Evolutionary conservation across 1,140 invertebrate species (phyloP).

Genomic region (Cepaea nemoralis): DNA sequence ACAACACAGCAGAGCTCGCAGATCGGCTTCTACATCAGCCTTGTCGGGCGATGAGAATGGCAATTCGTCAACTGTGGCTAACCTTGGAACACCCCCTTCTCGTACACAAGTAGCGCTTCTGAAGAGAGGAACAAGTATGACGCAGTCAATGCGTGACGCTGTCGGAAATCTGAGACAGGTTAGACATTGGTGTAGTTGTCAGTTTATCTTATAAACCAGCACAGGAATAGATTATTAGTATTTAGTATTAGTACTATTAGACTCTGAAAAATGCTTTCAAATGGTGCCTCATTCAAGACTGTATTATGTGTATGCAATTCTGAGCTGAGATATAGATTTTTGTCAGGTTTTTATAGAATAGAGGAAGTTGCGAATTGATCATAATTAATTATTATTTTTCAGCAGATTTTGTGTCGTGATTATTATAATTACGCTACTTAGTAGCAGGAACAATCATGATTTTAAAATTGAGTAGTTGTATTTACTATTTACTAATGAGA

Average conservation of each 20-base stretch:
- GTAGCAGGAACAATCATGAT: too few species aligned
- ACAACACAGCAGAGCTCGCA: neutral
- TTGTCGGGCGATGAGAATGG: constrained; percentile 6
- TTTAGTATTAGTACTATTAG: neutral
- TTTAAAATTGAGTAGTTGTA: too few species aligned
- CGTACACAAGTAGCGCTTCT: neutral
- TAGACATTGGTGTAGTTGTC: neutral
- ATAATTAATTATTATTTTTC: too few species aligned
- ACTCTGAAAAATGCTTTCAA: neutral
- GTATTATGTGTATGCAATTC: neutral
- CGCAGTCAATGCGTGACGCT: constrained; percentile 55
- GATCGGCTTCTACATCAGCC: neutral
- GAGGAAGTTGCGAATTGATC: too few species aligned
- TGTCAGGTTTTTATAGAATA: too few species aligned
- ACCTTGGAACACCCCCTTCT: neutral
- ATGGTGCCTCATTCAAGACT: neutral
- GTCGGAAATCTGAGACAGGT: constrained; percentile 58
- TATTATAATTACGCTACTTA: too few species aligned
- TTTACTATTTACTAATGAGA: too few species aligned
- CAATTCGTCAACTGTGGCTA: neutral
- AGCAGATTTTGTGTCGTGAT: too few species aligned
- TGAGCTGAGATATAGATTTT: neutral
- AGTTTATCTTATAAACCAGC: too few species aligned
- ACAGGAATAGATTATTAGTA: too few species aligned
- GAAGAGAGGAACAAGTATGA: constrained; percentile 47